Evolutionary conservation across 2,113 vertebrate species (phyloP), one percentile per base, ranked within the genome.

Genomic region (Coryphaenoides rupestris): DNA sequence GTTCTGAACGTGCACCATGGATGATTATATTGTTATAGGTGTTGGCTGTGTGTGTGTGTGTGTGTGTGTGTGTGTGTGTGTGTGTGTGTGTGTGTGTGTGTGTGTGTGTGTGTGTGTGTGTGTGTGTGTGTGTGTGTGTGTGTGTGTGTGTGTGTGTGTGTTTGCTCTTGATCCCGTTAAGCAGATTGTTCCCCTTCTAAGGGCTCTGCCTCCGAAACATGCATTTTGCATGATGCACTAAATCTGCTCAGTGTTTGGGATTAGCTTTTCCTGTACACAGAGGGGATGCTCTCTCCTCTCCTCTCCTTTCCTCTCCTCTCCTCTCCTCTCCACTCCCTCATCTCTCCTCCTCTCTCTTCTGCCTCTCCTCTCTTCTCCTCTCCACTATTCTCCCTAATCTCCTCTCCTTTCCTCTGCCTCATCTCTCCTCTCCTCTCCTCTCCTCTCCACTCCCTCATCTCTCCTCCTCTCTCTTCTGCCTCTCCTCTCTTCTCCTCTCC

Each of bases 201-300:
- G 19, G 52, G 52, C 52, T 64, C 54, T 73, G 52, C 59, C 55
- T 70, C 62, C 56, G 61, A 68, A 73, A 70, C 65, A 58, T 68
- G 68, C 40, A 68, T 74, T 86, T 75, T 72, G 70, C 72, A 73
- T 71, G 56, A 70, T 79, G 50, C 53, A 65, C 73, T 62, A 83
- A 78, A 82, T 88, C 82, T 77, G 62, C 60, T 40, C 33, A 40
- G 33, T 40, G 33, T 60, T 69, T 74, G 69, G 68, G 75, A 80
- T 87, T 84, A 80, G 63, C 58, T 19, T 61, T 55, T 57, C 53
- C 49, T 5, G 1, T 78, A 50, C 67, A 63, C 68, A 59, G 63
- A 60, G 67, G 59, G 23, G 26, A 73, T 19, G 62, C 74, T 60
- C 49, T 53, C 59, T 58, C 13, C 47, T 50, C 47, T 12, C 13